Evolutionary conservation across 2,888 invertebrate species (phyloP), one percentile per base, ranked within the genome.

Genomic region (Sarcophaga subvicina): DNA sequence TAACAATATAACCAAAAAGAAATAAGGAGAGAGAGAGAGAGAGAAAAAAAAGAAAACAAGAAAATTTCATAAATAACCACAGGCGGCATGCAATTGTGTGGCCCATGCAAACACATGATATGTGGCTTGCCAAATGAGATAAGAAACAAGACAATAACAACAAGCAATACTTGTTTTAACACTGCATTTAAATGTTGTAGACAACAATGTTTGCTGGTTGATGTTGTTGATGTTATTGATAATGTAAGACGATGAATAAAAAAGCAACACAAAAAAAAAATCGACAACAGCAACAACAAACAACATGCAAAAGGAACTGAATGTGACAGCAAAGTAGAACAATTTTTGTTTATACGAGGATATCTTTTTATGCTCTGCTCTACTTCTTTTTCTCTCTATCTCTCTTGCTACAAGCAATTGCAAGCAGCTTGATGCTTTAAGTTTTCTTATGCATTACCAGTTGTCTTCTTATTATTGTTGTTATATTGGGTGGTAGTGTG

Each of bases 71-170:
- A 83, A 88, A 86, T 86, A 88, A 88, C 90, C 90, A 82, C 90
- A 90, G 88, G 90, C 90, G 89, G 90, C 89, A 89, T 89, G 89
- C 89, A 90, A 89, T 88, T 90, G 89, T 86, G 86, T 71, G 45
- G 37, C 37, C 37, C 54, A 54, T 12, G 54, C 54, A 54, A 54
- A 17, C 54, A 88, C 86, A 88, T 85, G 88, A 88, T 88, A 88
- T 88, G 88, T 83, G 88, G 88, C 85, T 88, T 88, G 88, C 85
- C 85, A 85, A 85, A 85, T 85, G 83, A 88, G 85, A 88, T 85
- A 85, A 88, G 88, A 83, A 88, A 85, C 88, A 80, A 85, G 87
- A 87, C 87, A 87, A 87, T 87, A 84, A 87, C 84, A 87, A 81
- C 81, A 85, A 75, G 79, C 86, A 83, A 83, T 83, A 80, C 76